phyloP scores from a whole-genome alignment of 2,113 vertebrate species.

The Muscicapa adusta region DNA sequence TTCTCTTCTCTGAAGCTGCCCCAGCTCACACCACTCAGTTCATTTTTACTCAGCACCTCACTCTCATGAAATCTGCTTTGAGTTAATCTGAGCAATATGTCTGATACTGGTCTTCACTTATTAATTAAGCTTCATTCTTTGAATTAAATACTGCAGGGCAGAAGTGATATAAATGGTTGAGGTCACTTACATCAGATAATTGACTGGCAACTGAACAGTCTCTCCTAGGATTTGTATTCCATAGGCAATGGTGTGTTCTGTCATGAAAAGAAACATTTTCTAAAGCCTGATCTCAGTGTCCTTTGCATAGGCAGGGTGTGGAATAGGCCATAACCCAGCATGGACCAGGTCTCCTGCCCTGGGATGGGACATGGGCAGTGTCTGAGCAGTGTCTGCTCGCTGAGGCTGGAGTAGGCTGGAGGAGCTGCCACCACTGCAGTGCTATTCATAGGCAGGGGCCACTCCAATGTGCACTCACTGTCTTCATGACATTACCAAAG shows the following conservation, averaged over 20 bases:
- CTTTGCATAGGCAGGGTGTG: not conserved
- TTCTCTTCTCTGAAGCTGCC: not conserved
- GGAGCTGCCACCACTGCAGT: not conserved
- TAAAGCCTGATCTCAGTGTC: not conserved
- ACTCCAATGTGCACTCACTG: not conserved
- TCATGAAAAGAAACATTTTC: not conserved
- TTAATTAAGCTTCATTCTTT: not conserved
- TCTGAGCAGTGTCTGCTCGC: not conserved
- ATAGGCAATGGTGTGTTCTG: not conserved
- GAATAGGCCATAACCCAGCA: not conserved
- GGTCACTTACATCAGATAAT: not conserved
- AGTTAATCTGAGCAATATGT: not conserved
- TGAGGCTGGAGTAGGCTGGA: not conserved
- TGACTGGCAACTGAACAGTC: not conserved
- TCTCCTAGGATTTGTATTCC: not conserved
- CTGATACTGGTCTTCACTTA: not conserved
- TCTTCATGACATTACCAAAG: not conserved
- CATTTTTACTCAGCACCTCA: not conserved
- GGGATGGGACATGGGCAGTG: not conserved
- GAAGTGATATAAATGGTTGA: not conserved
- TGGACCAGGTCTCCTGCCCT: not conserved
- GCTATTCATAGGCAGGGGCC: not conserved
- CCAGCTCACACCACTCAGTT: not conserved
- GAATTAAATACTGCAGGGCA: not conserved
- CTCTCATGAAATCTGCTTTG: not conserved